A percentile compares a stretch with the other conserved stretches of the same genome.
These are phyloP conservation scores for Erpetoichthys calabaricus DNA, from an alignment of 2,797 vertebrate species.

Conservation along the genomic window DNA sequence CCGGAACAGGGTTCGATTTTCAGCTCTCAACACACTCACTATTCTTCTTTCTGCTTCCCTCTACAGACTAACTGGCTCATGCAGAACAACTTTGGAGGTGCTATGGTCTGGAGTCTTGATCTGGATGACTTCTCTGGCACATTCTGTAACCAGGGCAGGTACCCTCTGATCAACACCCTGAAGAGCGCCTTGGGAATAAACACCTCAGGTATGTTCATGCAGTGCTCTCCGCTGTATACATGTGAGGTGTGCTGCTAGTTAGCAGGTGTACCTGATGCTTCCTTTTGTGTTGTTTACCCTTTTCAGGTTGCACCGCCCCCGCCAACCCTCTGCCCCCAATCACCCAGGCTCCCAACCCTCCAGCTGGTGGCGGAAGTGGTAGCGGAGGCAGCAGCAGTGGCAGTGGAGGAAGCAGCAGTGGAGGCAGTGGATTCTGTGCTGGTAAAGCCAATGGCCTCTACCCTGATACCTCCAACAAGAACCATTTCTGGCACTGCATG, in stretches of 20 bases:
- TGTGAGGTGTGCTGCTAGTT: no score
- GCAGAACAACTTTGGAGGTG: constrained; percentile 31
- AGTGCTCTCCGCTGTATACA: neutral
- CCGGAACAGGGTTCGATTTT: neutral
- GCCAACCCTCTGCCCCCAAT: constrained; percentile 16
- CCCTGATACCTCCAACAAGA: constrained; percentile 35
- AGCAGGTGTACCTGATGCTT: neutral
- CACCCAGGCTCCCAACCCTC: constrained; percentile 13
- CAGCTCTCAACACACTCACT: neutral
- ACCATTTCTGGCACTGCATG: constrained; percentile 40
- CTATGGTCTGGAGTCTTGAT: constrained; percentile 31
- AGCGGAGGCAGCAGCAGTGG: constrained; percentile 14
- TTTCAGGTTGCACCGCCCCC: constrained; percentile 20
- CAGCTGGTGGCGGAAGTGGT: constrained; percentile 15
- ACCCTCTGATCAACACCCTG: constrained; percentile 45
- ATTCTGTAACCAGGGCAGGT: constrained; percentile 46
- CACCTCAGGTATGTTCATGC: neutral
- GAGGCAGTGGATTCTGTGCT: constrained; percentile 40
- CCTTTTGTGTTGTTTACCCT: no score
- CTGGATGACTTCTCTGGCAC: constrained; percentile 47
- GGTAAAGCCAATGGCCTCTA: constrained; percentile 46
- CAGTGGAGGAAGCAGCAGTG: constrained; percentile 15
- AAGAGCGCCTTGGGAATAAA: constrained; percentile 33
- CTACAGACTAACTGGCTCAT: constrained; percentile 43
- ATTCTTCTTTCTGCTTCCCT: constrained; percentile 1